phyloP scores from a whole-genome alignment of 2,888 invertebrate genomes.

The Gari tellinella region DNA sequence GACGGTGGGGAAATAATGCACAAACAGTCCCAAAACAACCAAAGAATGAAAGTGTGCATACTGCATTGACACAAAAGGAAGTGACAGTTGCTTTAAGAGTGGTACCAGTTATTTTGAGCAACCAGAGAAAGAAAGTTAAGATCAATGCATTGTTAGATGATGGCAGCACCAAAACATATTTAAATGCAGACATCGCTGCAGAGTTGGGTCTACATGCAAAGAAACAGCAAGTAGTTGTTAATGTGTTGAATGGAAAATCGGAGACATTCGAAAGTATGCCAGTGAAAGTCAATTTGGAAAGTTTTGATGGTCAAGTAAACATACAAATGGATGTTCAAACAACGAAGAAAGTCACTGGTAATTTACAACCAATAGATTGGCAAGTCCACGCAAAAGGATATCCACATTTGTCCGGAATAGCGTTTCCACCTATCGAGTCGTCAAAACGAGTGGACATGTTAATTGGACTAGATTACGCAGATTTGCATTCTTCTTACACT shows the following conservation, averaged over 20 bases:
- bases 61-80: background rate
- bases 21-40: background rate
- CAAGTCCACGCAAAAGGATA: too few relatives aligned
- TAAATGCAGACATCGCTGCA: conserved; percentile 43
- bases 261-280: conserved; percentile 36
- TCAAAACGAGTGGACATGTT: conserved; percentile 28
- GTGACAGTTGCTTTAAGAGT: conserved; percentile 9
- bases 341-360: conserved; percentile 17
- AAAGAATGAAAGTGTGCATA: too few relatives aligned
- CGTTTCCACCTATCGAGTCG: conserved; percentile 7
- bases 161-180: conserved; percentile 55
- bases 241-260: conserved; percentile 30
- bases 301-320: conserved; percentile 10
- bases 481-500: conserved; percentile 37
- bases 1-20: background rate
- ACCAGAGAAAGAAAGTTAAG: conserved; percentile 3
- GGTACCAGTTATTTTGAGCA: conserved; percentile 26
- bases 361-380: conserved; percentile 21
- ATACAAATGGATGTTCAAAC: conserved; percentile 10
- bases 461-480: conserved; percentile 46
- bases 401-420: conserved; percentile 8
- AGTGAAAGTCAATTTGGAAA: conserved; percentile 19
- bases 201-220: conserved; percentile 33
- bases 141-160: conserved; percentile 58
- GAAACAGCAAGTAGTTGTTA: conserved; percentile 19